Conservation (phyloP, 2,888 invertebrate genomes). For the Athrips mouffetella region DNA sequence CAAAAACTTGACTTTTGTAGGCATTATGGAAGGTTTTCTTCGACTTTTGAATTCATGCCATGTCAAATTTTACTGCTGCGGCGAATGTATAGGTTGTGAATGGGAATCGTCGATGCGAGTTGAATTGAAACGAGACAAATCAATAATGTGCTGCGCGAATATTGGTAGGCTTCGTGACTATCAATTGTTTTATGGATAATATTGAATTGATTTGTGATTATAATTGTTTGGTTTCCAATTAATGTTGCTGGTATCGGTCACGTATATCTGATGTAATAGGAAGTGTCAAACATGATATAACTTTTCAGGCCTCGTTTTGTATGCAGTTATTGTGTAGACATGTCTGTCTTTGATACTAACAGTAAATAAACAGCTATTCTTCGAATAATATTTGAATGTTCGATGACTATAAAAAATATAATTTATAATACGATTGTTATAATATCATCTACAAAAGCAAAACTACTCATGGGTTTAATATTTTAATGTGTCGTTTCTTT, state of each 20-base stretch:
- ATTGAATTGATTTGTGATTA: conserved; percentile 11
- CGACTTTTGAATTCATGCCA: conserved; percentile 35
- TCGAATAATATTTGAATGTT: no score
- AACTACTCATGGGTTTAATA: no score
- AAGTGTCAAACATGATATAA: conserved; percentile 6
- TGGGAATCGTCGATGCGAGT: conserved; percentile 29
- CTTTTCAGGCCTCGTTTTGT: conserved; percentile 12
- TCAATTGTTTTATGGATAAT: conserved; percentile 14
- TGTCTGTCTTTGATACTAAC: no score
- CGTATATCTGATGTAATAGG: conserved; percentile 8
- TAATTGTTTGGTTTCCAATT: conserved; percentile 19
- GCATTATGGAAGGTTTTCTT: conserved; percentile 37
- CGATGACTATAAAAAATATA: no score
- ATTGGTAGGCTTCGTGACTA: conserved; percentile 23
- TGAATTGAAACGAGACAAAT: conserved; percentile 32
- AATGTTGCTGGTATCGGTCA: conserved; percentile 3
- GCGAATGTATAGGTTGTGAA: conserved; percentile 33
- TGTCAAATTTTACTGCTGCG: conserved; percentile 33
- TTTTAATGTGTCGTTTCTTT: neutral
- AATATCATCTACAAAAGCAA: no score
- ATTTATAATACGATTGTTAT: no score
- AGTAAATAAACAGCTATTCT: no score
- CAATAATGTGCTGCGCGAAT: conserved; percentile 29
- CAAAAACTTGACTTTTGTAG: conserved; percentile 35
- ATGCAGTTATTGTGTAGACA: conserved; percentile 15